Base-by-base conservation (phyloP, 2,113 vertebrate species). In the Rafetus swinhoei region DNA sequence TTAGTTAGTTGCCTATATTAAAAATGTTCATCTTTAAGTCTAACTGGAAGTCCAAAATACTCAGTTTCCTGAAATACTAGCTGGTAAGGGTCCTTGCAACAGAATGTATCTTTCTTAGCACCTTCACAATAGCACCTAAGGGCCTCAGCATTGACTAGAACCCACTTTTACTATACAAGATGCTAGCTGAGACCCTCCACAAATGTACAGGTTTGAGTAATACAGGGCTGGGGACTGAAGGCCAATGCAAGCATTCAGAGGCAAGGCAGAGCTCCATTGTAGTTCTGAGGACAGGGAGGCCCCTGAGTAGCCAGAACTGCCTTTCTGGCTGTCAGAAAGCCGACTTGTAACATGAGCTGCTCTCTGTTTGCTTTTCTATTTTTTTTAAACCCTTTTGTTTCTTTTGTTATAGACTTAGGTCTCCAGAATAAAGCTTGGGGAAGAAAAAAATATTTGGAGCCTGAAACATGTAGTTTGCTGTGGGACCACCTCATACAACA, bases 361-460 rank as follows among this genome's bases (percentile, higher is more conserved):
- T 86, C 93, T 97, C 89, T 94, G 80, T 96, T 97, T 97, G 95
- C 93, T 97, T 97, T 95, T 94, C 94, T 93, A 97, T 97, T 96
- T 95, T 89, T 95, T 96, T 97, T 96, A 97, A 97, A 97, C 95
- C 95, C 96, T 50, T 97, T 97, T 96, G 97, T 97, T 96, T 94
- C 97, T 95, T 97, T 97, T 97, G 97, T 97, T 97, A 95, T 92
- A 95, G 95, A 95, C 91, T 95, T 95, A 95, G 94, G 93, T 94
- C 96, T 93, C 79, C 91, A 95, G 93, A 95, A 96, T 92, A 95
- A 97, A 97, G 96, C 88, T 92, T 87, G 55, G 74, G 91, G 93
- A 55, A 89, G 86, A 91, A 93, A 65, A 56, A 29, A 97, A 60
- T 86, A 82, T 84, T 95, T 74, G 52, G 88, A 94, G 92, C 86